Evolutionary conservation across 2,888 invertebrate species (phyloP), one percentile per base, ranked within the genome.

Genomic region (Poecilobothrus nobilitatus): DNA sequence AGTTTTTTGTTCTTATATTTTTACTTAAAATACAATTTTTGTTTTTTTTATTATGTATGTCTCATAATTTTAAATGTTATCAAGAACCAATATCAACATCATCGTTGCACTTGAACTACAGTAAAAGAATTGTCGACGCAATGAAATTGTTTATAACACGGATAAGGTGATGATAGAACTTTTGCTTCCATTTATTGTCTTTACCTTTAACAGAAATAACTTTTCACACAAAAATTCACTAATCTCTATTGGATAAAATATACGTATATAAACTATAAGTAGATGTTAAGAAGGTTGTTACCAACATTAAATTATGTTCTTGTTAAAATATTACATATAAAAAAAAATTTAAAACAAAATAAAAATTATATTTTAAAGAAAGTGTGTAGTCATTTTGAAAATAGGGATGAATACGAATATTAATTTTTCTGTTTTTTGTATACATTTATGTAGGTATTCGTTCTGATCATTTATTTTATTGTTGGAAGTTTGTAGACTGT

Each of bases 241-340:
- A 53, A 53, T 53, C 53, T 53, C 53, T 12, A 53, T 53, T 53
- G 53, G 18, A 53, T 53, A 6, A 53, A 53, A 53, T 53, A 15
- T 6, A 18, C 10, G 4, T 12, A 37, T 37, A 12, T 10, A 37
- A 10, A 37, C 37, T 18, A 53, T 18, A 53, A 18, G 12, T 53
- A 53, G 53, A 18, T 53, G 15, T 53, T 53, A 53, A n/a, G 18
- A 53, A 53, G 53, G 53, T 12, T 8, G 53, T 53, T 8, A 53
- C 53, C 53, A 53, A 53, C 15, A 53, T 53, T 53, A 53, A 53
- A 53, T 53, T 53, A 53, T 53, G 53, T 53, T 53, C 53, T 53
- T 53, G 53, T 53, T 53, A 53, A 53, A 53, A 44, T 8, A 53
- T 53, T 53, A 53, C 12, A 53, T 18, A 18, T 10, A 15, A n/a